Evolutionary conservation across 1,140 invertebrate genomes (phyloP).

Genomic region (Drosophila simulans): DNA sequence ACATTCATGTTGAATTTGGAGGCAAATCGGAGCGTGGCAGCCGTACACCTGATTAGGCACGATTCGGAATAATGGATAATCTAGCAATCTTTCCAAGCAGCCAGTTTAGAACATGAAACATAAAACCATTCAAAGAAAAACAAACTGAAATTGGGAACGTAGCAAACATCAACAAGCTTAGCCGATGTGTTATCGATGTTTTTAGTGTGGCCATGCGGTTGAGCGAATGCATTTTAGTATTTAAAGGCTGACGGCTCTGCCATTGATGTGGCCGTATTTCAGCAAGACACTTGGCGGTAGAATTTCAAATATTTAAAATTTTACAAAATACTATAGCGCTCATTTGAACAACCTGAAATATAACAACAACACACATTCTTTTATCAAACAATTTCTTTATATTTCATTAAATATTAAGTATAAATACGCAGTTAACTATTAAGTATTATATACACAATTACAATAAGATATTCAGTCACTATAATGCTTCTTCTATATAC

Average conservation of each 20-base stretch:
- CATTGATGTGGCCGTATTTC: background rate
- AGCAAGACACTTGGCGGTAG: background rate
- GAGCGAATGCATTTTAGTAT: background rate
- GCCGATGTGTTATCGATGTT: background rate
- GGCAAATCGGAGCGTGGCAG: background rate
- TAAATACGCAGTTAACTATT: constrained; percentile 77
- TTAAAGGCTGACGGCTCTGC: background rate
- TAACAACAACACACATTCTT: constrained; percentile 6
- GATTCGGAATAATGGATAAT: no score
- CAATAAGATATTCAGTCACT: constrained; percentile 82
- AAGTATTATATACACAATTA: constrained; percentile 83
- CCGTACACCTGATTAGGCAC: background rate
- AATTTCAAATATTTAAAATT: background rate
- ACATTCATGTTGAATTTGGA: constrained; percentile 28
- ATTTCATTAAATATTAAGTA: constrained; percentile 80
- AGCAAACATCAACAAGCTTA: background rate
- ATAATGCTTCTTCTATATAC: constrained; percentile 78
- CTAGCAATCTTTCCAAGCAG: no score
- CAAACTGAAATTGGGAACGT: background rate
- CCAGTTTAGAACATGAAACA: background rate
- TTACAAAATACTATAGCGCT: no score
- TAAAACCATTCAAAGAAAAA: background rate
- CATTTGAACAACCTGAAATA: background rate
- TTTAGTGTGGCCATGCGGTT: background rate
- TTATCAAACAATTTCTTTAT: constrained; percentile 80